Base-by-base conservation (phyloP, 2,113 vertebrate genomes). In the Setophaga kirtlandii region DNA sequence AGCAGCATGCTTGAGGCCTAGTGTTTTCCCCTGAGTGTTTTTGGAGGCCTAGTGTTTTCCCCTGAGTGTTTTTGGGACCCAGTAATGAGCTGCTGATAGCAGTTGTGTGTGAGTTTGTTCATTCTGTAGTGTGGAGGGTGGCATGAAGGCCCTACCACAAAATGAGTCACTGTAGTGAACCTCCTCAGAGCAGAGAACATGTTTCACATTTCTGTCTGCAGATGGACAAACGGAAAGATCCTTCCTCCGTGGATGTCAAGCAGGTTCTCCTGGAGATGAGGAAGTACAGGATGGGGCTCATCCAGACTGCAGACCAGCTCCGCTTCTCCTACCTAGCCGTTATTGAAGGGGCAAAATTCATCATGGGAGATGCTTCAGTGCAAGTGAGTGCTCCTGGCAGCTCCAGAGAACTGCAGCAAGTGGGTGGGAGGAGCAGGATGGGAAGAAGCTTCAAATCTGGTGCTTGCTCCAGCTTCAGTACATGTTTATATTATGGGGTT, bases 261-360 rank as follows among this genome's bases (percentile, higher is more conserved):
- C 98, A 99, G 27, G 99, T 99, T 49, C 98, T 99, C 28, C 97
- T 99, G 64, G 99, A 99, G 76, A 99, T 99, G 99, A 97, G 99
- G 41, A 98, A 98, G 33, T 98, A 98, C 88, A 97, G 99, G 21
- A 99, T 99, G 99, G 99, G 99, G 5, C 98, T 99, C 65, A 99
- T 99, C 88, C 99, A 99, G 97, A 99, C 99, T 0, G 99, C 99
- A 2, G 99, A 99, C 87, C 99, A 99, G 94, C 98, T 99, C 39
- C 98, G 99, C 3, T 99, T 99, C 97, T 99, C 99, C 91, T 99
- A 99, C 97, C 90, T 99, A 6, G 99, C 99, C 37, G 98, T 99
- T 70, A 99, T 99, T 5, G 99, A 99, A 94, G 99, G 99, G 33
- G 99, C 99, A 91, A 99, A 98, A 83, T 99, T 98, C 97, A 99